Conservation (phyloP, 2,113 vertebrate genomes). For the Corythoichthys intestinalis region DNA sequence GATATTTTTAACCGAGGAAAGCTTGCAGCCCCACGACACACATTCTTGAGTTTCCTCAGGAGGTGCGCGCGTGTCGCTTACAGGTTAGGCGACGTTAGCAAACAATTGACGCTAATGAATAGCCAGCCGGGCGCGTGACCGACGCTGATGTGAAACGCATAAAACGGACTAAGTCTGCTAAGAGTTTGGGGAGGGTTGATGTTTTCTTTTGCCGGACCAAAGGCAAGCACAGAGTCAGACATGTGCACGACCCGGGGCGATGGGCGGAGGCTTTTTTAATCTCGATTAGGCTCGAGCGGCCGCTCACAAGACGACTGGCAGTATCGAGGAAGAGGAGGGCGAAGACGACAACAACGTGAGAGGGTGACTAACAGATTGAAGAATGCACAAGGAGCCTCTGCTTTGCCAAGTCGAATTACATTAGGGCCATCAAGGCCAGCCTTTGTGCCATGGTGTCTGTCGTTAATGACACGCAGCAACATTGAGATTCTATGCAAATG, state of each 20-base stretch:
- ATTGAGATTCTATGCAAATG: neutral
- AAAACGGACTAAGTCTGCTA: neutral
- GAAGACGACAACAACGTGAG: conserved; percentile 22
- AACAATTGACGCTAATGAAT: neutral
- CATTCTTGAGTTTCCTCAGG: conserved; percentile 62
- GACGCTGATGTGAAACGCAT: conserved; percentile 5
- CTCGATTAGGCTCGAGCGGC: conserved; percentile 23
- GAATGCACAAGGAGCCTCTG: conserved; percentile 51
- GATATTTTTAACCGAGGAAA: conserved; percentile 71
- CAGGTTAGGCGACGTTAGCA: conserved; percentile 39
- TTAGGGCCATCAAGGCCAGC: conserved; percentile 50
- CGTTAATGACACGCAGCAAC: neutral
- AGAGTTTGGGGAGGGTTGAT: neutral
- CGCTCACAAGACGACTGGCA: conserved; percentile 35
- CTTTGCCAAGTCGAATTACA: conserved; percentile 47
- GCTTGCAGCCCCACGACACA: conserved; percentile 48
- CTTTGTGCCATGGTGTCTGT: conserved; percentile 33
- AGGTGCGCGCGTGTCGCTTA: conserved; percentile 36
- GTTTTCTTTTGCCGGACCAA: neutral
- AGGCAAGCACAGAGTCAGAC: conserved; percentile 14
- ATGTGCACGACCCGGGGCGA: conserved; percentile 11
- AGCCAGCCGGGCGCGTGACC: conserved; percentile 4
- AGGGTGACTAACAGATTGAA: conserved; percentile 57
- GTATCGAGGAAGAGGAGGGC: conserved; percentile 6
- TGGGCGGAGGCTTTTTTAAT: conserved; percentile 37